A percentile compares a stretch with the other conserved stretches of the same genome.
Conservation (phyloP, 2,888 invertebrate genomes). For the Spatulosminthurus flaviceps region DNA sequence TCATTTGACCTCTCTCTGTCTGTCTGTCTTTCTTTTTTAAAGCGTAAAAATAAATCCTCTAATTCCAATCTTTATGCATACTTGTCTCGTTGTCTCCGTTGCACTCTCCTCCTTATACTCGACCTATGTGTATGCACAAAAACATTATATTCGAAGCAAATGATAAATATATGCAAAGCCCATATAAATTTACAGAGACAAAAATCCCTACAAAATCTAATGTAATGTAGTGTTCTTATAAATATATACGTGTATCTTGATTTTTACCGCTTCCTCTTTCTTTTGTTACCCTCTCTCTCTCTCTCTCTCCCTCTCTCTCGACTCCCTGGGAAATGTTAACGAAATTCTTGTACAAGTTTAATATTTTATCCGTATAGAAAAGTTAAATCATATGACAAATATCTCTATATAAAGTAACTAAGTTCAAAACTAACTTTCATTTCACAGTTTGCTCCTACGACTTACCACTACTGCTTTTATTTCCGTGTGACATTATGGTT, state of each 20-base stretch:
- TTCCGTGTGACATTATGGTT: constrained; percentile 26
- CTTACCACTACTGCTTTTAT: constrained; percentile 7
- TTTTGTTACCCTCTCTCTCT: constrained; percentile 21
- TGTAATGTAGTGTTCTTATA: too few relatives aligned
- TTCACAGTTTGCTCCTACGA: neutral
- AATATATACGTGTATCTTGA: neutral
- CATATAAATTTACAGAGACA: too few relatives aligned
- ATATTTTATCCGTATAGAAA: too few relatives aligned
- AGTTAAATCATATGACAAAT: too few relatives aligned
- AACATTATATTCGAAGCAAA: neutral
- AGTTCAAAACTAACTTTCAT: constrained; percentile 5
- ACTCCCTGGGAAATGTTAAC: neutral
- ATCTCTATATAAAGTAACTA: neutral
- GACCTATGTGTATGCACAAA: neutral
- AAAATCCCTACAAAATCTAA: neutral
- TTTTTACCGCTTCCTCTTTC: neutral
- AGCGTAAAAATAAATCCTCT: constrained; percentile 21
- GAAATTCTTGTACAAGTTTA: neutral
- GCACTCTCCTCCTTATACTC: too few relatives aligned
- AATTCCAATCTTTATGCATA: constrained; percentile 1
- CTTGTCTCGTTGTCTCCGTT: constrained; percentile 11
- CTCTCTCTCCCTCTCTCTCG: neutral
- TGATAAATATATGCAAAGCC: neutral
- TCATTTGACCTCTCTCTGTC: constrained; percentile 37
- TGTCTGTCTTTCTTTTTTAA: constrained; percentile 29